Conservation (phyloP, 92 coral and sea anemone species). For the Siderastrea radians region DNA sequence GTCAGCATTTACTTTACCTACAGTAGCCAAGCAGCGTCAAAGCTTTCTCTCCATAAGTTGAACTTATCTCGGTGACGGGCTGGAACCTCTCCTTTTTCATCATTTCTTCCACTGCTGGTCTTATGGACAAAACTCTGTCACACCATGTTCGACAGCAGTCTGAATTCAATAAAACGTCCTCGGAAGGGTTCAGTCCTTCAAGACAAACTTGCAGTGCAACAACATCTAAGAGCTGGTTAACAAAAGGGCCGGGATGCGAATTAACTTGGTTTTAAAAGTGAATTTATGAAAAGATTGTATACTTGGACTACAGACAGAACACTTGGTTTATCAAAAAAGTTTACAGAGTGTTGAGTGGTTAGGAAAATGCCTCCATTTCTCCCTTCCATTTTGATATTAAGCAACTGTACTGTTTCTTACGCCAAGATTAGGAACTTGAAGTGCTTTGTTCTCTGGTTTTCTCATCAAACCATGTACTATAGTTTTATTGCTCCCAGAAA, state of each 20-base stretch:
- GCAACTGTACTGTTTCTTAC: too few relatives aligned
- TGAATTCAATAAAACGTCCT: constrained; percentile 40
- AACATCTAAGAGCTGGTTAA: constrained; percentile 74
- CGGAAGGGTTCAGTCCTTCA: constrained; percentile 63
- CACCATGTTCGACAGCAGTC: constrained; percentile 72
- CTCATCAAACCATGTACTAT: too few relatives aligned
- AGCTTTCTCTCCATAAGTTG: constrained; percentile 27
- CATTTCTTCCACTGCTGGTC: constrained; percentile 75
- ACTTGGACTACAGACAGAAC: too few relatives aligned
- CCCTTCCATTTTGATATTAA: too few relatives aligned
- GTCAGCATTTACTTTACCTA: neutral
- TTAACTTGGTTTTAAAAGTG: too few relatives aligned
- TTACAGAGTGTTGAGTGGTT: too few relatives aligned
- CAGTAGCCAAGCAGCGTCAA: constrained; percentile 1
- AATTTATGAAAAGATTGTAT: too few relatives aligned
- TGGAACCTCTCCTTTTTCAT: constrained; percentile 24
- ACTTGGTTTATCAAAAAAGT: too few relatives aligned
- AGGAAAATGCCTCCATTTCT: too few relatives aligned
- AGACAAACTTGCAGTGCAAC: constrained; percentile 80
- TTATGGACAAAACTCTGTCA: constrained; percentile 71
- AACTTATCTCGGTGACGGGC: neutral
- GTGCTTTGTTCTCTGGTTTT: too few relatives aligned
- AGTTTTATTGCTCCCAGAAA: too few relatives aligned
- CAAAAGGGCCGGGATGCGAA: neutral
- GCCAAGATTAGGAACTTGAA: too few relatives aligned